Base-by-base conservation (phyloP, 2,113 vertebrate genomes). In the Trogon melanurus region DNA sequence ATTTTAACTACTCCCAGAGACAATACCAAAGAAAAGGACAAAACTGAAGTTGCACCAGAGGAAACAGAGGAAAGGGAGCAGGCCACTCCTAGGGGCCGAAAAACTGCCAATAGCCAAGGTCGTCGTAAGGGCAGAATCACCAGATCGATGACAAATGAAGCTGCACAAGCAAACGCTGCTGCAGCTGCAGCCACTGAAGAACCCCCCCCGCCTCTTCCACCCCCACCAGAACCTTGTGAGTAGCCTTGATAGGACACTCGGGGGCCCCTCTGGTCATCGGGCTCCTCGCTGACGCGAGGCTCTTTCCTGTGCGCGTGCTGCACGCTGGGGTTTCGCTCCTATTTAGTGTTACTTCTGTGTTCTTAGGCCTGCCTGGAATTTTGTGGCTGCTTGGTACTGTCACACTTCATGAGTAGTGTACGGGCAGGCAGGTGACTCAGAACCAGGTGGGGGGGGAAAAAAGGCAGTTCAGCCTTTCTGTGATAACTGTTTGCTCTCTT, bases 101-200 rank as follows among this genome's bases (percentile, higher is more conserved):
- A 99, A 98, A 99, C 99, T 2, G 99, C 99, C 95, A 99, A 99
- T 91, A 99, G 99, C 95, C 99, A 99, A 97, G 99, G 99, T 78
- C 99, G 99, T 16, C 98, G 99, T 27, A 99, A 99, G 96, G 99
- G 99, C 97, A 98, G 99, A 54, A 99, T 99, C 98, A 99, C 99
- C 80, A 98, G 99, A 85, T 99, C 99, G 79, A 99, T 99, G 99
- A 99, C 99, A 80, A 99, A 98, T 58, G 99, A 99, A 96, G 99
- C 99, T 13, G 99, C 99, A 1, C 98, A 99, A 54, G 98, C 98
- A 66, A 98, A 96, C 32, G 98, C 99, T 21, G 99, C 98, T 10
- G 98, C 98, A 5, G 97, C 98, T 2, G 95, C 98, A 3, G 96
- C 98, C 60, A 97, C 98, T 2, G 99, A 99, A 94, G 99, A 99